Evolutionary conservation across 2,113 vertebrate species (phyloP), one percentile per base, ranked within the genome.

Genomic region (Istiophorus platypterus): DNA sequence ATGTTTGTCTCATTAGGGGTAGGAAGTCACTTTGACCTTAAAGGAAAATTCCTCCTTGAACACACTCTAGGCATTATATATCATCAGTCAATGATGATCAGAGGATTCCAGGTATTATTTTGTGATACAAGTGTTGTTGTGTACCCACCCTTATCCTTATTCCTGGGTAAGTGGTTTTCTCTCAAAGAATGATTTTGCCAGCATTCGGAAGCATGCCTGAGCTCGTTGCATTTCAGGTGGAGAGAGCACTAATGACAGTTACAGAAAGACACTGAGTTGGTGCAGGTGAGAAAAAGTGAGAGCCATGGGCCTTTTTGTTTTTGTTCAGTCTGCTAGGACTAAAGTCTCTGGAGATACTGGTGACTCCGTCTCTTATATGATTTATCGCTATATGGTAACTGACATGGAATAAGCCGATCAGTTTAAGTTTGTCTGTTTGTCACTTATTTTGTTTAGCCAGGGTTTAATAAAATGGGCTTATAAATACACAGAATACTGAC

Each of bases 1-100:
- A 83, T 78, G 62, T 81, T 76, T 78, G 74, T 84, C 79, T 90
- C 87, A 89, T 92, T 91, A 91, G 63, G 42, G 54, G 22, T 77
- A 87, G 83, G 85, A 89, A 90, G 76, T 81, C 72, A 59, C 63
- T 78, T 72, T 87, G 81, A 76, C 76, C 77, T 85, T 67, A 47
- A 79, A 72, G 45, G 39, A 18, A 69, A 81, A 73, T 34, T 13
- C 51, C 27, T 12, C 57, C 66, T 18, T 47, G 39, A 45, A 71
- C 49, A 34, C 62, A 52, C 45, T 73, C 51, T 52, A 47, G 75
- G 54, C 51, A 61, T 69, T 65, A 71, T 63, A 37, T 69, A 73
- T 81, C 63, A 68, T 41, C 37, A 29, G 37, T 67, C 62, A 64
- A 27, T 61, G 61, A 79, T 63, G 59, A 78, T 78, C 41, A 37